A percentile compares a stretch with the other conserved stretches of the same genome.
phyloP scores from a whole-genome alignment of 53 echinoderm and acorn worm species.

The Echinometra lucunter region DNA sequence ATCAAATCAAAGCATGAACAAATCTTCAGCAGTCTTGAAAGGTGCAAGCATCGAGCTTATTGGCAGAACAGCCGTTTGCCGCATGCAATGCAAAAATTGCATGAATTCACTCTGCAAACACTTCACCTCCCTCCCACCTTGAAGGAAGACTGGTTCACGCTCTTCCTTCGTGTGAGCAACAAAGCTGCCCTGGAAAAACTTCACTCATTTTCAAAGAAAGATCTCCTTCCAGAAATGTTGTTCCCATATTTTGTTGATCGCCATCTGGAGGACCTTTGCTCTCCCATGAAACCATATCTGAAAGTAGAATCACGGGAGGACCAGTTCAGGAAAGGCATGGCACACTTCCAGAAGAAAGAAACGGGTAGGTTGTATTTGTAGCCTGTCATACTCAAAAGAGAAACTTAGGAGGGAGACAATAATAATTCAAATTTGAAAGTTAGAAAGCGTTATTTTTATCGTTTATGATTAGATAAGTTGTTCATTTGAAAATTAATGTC shows the following conservation, averaged over 20 bases:
- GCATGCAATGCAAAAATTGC: background rate
- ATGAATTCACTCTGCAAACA: background rate
- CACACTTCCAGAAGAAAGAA: background rate
- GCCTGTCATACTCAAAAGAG: background rate
- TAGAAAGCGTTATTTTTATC: no score
- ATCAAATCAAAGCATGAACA: background rate
- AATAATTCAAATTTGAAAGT: background rate
- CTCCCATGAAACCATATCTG: background rate
- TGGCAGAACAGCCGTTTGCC: background rate
- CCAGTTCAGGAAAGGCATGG: background rate
- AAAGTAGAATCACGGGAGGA: background rate
- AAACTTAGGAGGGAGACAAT: background rate
- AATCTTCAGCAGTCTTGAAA: background rate
- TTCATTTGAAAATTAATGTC: no score
- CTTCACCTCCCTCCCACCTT: background rate
- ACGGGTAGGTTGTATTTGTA: background rate
- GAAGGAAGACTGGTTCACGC: background rate
- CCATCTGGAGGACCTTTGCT: background rate
- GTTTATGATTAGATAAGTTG: no score
- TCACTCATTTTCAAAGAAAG: background rate
- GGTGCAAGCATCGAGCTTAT: background rate
- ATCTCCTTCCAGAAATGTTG: background rate
- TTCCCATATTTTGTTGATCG: background rate
- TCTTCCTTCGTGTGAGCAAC: background rate
- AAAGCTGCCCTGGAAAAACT: background rate